Conservation (phyloP, 2,797 vertebrate species). For the Danio albolineatus region DNA sequence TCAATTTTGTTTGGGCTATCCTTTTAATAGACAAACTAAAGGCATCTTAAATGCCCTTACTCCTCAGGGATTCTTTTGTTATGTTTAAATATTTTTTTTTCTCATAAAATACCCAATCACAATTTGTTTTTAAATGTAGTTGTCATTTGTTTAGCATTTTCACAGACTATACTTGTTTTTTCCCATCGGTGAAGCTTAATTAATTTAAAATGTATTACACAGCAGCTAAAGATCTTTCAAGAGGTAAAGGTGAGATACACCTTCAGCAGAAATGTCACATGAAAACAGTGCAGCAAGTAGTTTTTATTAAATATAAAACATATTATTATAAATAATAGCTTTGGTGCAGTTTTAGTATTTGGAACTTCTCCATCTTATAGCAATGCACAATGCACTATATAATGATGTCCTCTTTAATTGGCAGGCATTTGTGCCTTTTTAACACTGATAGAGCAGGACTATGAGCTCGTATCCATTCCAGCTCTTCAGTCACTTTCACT, state of each 20-base stretch:
- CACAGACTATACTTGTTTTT: neutral
- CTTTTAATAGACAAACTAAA: neutral
- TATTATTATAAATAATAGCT: neutral
- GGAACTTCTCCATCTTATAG: neutral
- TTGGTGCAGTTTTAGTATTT: neutral
- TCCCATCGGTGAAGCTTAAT: neutral
- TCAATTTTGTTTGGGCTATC: too few species aligned
- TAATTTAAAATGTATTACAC: neutral
- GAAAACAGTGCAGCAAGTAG: neutral
- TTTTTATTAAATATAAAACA: slow-evolving; percentile 2
- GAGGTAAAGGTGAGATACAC: neutral
- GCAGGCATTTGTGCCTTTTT: neutral
- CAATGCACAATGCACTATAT: neutral
- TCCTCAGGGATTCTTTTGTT: slow-evolving; percentile 11
- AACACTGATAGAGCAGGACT: neutral
- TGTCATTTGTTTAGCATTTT: neutral
- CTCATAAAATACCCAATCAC: neutral
- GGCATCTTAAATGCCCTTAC: neutral
- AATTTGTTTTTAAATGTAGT: neutral
- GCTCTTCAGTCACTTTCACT: neutral
- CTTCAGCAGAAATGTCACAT: neutral
- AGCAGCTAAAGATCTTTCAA: neutral
- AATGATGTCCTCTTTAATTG: neutral
- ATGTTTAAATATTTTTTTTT: neutral
- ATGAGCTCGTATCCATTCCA: neutral